A percentile compares a stretch with the other conserved stretches of the same genome.
These are phyloP conservation scores for Diaprepes abbreviatus DNA, from an alignment of 2,888 invertebrate genomes.

Conservation along the genomic window DNA sequence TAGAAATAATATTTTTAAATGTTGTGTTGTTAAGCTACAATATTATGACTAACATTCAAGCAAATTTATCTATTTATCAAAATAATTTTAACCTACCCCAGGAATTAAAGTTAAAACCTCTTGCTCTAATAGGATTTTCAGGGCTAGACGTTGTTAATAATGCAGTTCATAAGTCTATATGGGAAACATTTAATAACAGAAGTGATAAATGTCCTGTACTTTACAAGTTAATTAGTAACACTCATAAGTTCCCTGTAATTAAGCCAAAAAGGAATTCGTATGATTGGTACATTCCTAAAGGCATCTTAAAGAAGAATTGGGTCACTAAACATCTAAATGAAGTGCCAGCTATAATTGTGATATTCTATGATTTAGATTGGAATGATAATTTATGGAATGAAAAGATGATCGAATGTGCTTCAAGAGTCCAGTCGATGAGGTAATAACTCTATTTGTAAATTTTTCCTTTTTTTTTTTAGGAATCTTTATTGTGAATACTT, in stretches of 20 bases:
- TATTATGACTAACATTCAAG: constrained; percentile 49
- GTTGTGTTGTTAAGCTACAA: neutral
- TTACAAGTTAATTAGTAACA: constrained; percentile 85
- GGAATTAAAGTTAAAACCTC: constrained; percentile 87
- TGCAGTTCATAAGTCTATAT: constrained; percentile 90
- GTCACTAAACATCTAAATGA: constrained; percentile 91
- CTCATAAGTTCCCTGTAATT: constrained; percentile 89
- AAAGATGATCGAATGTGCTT: constrained; percentile 93
- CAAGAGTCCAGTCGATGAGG: constrained; percentile 85
- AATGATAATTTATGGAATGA: constrained; percentile 95
- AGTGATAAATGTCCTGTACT: constrained; percentile 86
- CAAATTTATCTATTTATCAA: constrained; percentile 46
- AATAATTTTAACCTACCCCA: constrained; percentile 75
- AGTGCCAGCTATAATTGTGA: constrained; percentile 92
- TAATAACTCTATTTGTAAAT: too few relatives aligned
- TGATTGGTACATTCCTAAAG: constrained; percentile 96
- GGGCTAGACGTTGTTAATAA: constrained; percentile 90
- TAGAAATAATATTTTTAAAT: too few relatives aligned
- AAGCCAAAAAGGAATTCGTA: constrained; percentile 91
- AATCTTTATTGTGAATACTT: too few relatives aligned
- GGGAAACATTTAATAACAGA: constrained; percentile 92
- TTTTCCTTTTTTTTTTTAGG: too few relatives aligned
- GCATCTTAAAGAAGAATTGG: constrained; percentile 95
- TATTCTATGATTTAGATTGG: constrained; percentile 98
- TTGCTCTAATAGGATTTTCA: constrained; percentile 88